Evolutionary conservation across 2,113 vertebrate species (phyloP).

Genomic region (Oriolus oriolus): DNA sequence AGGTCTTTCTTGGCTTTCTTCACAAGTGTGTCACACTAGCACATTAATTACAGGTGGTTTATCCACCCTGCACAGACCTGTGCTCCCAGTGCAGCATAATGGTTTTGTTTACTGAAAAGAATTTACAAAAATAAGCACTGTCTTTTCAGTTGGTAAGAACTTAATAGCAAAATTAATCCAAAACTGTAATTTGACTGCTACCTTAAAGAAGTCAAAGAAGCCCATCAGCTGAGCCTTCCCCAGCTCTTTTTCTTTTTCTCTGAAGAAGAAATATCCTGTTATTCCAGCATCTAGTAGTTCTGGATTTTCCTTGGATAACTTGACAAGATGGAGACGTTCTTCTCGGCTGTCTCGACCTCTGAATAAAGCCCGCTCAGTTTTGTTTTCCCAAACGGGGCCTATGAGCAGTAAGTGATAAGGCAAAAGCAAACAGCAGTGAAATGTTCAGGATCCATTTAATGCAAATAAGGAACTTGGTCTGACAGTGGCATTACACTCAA

Average conservation of each 20-base stretch:
- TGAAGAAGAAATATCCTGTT: conserved; percentile 94
- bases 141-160: neutral
- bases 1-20: neutral
- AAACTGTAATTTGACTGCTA: conserved; percentile 45
- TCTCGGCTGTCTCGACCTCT: conserved; percentile 90
- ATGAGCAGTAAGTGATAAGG: neutral
- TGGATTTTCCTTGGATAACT: conserved; percentile 81
- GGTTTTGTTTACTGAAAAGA: neutral
- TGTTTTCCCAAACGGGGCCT: conserved; percentile 88
- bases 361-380: conserved; percentile 86
- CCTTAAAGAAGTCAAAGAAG: conserved; percentile 98
- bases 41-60: neutral
- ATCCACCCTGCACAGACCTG: neutral
- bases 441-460: neutral
- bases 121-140: neutral
- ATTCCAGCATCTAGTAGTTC: conserved; percentile 91
- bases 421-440: neutral
- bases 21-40: neutral
- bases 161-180: neutral
- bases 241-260: conserved; percentile 85
- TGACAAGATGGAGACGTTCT: conserved; percentile 83
- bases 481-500: neutral
- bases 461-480: neutral
- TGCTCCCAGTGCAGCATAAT: neutral
- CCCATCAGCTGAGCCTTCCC: conserved; percentile 85